A percentile compares a stretch with the other conserved stretches of the same genome.
phyloP scores from a whole-genome alignment of 2,113 vertebrate species.

The Rhipidura dahli region DNA sequence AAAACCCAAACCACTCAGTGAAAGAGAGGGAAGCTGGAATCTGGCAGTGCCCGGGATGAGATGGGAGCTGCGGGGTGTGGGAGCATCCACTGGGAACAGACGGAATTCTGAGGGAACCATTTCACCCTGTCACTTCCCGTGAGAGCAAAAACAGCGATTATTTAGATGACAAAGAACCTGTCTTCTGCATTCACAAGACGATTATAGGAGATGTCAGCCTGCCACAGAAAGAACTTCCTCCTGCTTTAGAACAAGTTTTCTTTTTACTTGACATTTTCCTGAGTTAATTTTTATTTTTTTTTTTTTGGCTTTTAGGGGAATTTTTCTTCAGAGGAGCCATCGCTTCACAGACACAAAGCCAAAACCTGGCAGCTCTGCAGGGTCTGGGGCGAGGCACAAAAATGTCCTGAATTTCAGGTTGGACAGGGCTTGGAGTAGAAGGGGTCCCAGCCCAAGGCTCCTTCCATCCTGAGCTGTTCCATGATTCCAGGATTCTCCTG shows the following conservation, averaged over 20 bases:
- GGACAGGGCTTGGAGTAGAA: neutral
- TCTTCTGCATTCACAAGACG: neutral
- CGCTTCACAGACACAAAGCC: neutral
- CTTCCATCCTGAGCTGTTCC: neutral
- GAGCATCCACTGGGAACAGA: neutral
- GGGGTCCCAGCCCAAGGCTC: neutral
- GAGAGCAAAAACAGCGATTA: neutral
- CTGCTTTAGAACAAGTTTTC: neutral
- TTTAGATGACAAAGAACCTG: constrained; percentile 32
- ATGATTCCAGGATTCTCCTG: neutral
- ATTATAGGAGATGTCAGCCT: constrained; percentile 17
- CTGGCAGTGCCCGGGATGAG: neutral
- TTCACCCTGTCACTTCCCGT: neutral
- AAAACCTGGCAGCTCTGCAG: neutral
- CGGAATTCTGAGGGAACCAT: neutral
- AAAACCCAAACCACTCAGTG: too few relatives aligned
- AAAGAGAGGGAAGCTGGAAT: neutral
- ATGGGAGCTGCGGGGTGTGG: neutral
- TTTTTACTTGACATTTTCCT: neutral
- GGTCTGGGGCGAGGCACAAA: neutral
- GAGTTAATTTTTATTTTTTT: neutral
- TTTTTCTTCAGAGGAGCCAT: neutral
- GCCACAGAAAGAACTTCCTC: neutral
- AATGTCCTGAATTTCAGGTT: neutral
- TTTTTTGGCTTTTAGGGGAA: neutral